Conservation (phyloP, 2,113 vertebrate species). For the Toxotes chatareus region DNA sequence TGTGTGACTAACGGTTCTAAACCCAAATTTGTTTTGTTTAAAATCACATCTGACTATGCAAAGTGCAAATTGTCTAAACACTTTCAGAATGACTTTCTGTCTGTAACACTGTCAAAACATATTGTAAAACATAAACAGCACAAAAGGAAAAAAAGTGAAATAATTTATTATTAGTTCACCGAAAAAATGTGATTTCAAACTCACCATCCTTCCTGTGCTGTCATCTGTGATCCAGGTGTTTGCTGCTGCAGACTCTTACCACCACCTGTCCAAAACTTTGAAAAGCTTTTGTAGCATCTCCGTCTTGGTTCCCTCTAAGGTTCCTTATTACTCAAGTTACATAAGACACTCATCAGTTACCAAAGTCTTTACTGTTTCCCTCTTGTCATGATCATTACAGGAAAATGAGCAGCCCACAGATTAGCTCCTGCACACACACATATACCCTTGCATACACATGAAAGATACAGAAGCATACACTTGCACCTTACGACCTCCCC, state of each 20-base stretch:
- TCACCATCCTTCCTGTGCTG: conserved; percentile 51
- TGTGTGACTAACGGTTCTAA: neutral
- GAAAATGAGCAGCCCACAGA: conserved; percentile 66
- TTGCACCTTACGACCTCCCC: conserved; percentile 71
- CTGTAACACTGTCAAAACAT: no score
- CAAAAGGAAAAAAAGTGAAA: neutral
- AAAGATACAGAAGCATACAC: conserved; percentile 48
- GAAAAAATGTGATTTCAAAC: conserved; percentile 14
- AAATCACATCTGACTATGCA: neutral
- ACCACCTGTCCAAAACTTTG: conserved; percentile 18
- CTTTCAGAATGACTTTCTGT: no score
- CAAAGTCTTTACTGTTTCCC: conserved; percentile 46
- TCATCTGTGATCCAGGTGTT: neutral
- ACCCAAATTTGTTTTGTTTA: neutral
- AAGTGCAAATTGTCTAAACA: neutral
- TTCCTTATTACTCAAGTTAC: conserved; percentile 45
- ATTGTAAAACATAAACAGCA: neutral
- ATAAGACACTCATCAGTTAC: conserved; percentile 56
- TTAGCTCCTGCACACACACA: conserved; percentile 3
- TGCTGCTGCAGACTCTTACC: conserved; percentile 9
- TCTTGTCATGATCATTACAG: conserved; percentile 43
- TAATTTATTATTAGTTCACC: neutral
- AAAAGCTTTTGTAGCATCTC: conserved; percentile 30
- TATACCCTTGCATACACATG: conserved; percentile 26
- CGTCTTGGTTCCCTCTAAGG: neutral